Evolutionary conservation across 2,113 vertebrate species (phyloP).

Genomic region (Xiphias gladius): DNA sequence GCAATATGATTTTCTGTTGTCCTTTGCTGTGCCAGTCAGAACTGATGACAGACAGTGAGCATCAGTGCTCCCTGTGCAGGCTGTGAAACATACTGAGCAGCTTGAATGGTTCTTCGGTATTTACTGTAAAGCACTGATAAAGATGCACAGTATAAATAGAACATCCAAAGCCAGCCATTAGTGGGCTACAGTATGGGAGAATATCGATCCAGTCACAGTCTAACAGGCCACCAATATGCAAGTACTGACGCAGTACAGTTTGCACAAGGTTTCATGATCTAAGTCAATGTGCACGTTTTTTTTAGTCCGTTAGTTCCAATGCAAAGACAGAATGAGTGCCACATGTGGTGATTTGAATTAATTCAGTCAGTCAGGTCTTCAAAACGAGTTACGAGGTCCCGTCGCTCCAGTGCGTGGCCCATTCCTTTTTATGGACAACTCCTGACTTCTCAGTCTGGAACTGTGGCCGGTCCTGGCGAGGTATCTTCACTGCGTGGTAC

Average conservation of each 20-base stretch:
- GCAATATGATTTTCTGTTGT: conserved; percentile 42
- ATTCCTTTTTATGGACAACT: conserved; percentile 89
- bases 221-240: conserved; percentile 36
- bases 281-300: conserved; percentile 55
- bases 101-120: conserved; percentile 30
- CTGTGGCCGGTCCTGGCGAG: conserved; percentile 88
- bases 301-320: conserved; percentile 61
- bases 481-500: conserved; percentile 94
- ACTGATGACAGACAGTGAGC: conserved; percentile 27
- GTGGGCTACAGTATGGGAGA: conserved; percentile 21
- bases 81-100: conserved; percentile 45
- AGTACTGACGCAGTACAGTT: conserved; percentile 57
- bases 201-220: conserved; percentile 48
- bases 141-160: conserved; percentile 43
- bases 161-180: conserved; percentile 48
- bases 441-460: conserved; percentile 89
- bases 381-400: conserved; percentile 76
- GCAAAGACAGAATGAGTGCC: conserved; percentile 64
- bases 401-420: conserved; percentile 87
- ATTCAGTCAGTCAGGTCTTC: conserved; percentile 60
- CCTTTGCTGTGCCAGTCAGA: conserved; percentile 35
- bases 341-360: conserved; percentile 52
- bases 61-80: conserved; percentile 39
- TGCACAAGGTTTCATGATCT: conserved; percentile 56
- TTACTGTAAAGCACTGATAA: conserved; percentile 46